These are phyloP conservation scores for Sminthopsis crassicaudata DNA, from an alignment of 2,113 vertebrate genomes.

Conservation along the genomic window DNA sequence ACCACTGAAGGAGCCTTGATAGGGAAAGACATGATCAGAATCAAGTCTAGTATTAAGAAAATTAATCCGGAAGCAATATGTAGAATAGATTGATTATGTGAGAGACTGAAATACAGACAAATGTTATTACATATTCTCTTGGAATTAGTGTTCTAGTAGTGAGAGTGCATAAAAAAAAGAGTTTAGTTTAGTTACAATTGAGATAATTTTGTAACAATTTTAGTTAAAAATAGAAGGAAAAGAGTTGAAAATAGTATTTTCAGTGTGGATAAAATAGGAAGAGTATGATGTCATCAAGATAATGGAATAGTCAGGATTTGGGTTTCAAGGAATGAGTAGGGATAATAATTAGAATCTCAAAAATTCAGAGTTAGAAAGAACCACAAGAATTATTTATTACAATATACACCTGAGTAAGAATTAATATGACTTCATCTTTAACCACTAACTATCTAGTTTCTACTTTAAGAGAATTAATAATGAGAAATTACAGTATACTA, in stretches of 20 bases:
- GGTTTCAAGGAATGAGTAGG: neutral
- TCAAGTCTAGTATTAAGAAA: neutral
- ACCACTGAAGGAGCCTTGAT: neutral
- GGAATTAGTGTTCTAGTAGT: neutral
- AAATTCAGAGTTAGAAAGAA: neutral
- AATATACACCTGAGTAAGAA: neutral
- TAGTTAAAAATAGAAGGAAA: neutral
- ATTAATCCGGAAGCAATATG: neutral
- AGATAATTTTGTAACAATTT: neutral
- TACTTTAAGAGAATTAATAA: neutral
- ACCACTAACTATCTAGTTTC: neutral
- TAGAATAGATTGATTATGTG: neutral
- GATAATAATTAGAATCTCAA: neutral
- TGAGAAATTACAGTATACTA: neutral
- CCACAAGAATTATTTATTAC: neutral
- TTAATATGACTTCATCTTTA: neutral
- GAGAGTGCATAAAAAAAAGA: neutral
- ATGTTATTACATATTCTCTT: neutral
- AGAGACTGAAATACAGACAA: neutral
- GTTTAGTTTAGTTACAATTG: neutral
- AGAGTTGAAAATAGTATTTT: neutral
- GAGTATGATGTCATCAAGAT: neutral
- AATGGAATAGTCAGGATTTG: neutral
- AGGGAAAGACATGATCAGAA: neutral
- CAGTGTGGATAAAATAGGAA: neutral